These are phyloP conservation scores for Phthorimaea operculella DNA, from an alignment of 1,140 invertebrate genomes.

Conservation along the genomic window DNA sequence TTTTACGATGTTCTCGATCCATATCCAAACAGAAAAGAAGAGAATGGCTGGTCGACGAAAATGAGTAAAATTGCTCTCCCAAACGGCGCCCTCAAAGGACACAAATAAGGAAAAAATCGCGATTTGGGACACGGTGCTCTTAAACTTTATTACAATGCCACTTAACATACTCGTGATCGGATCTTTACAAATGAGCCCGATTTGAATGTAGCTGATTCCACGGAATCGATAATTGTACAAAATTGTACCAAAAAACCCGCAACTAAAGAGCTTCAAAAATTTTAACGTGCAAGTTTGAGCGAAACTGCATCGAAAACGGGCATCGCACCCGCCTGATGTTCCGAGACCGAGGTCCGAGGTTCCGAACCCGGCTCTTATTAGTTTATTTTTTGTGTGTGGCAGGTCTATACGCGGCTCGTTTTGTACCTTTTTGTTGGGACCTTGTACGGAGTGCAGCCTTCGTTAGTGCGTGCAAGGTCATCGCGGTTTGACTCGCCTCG, in stretches of 20 bases:
- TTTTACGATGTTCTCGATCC: too few relatives aligned
- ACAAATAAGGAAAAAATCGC: too few relatives aligned
- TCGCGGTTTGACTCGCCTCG: conserved; percentile 27
- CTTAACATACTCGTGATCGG: background rate
- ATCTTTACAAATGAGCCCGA: background rate
- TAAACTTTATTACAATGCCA: background rate
- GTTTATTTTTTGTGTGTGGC: conserved; percentile 54
- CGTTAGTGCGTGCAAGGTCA: conserved; percentile 58
- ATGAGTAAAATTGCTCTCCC: too few relatives aligned
- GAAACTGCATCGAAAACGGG: conserved; percentile 22
- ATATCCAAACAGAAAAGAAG: too few relatives aligned
- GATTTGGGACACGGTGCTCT: background rate
- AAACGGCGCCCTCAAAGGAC: too few relatives aligned
- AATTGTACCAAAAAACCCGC: background rate
- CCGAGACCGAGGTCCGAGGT: conserved; percentile 22
- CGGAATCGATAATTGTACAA: background rate
- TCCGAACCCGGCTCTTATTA: conserved; percentile 39
- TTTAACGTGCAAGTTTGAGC: background rate
- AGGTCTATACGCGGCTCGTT: conserved; percentile 44
- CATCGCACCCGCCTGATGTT: conserved; percentile 17
- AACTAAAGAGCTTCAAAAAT: background rate
- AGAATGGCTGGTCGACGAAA: too few relatives aligned
- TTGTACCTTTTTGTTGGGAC: conserved; percentile 46
- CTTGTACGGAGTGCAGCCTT: conserved; percentile 52
- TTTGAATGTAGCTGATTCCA: background rate